Percentiles rank a stretch among this genome's conserved stretches.
phyloP scores from a whole-genome alignment of 2,888 invertebrate genomes.

The Melangyna quadrimaculata region DNA sequence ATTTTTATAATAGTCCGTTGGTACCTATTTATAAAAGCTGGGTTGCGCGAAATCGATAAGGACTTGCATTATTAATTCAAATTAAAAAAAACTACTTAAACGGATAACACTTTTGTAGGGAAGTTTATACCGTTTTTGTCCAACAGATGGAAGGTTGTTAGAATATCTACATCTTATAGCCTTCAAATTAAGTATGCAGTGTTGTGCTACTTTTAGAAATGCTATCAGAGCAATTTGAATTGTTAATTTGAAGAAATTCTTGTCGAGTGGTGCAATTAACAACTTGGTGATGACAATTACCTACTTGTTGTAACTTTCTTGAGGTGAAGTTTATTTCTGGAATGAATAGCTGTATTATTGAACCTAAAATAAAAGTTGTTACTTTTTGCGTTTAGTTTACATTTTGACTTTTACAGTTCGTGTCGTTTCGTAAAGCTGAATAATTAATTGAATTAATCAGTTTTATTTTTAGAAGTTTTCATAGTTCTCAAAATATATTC shows the following conservation, averaged over 20 bases:
- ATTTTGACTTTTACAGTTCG: not conserved
- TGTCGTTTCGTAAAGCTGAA: not conserved
- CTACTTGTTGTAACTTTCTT: conserved; percentile 17
- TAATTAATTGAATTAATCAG: not conserved
- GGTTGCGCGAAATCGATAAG: conserved; percentile 47
- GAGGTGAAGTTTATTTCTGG: not conserved
- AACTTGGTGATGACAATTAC: not conserved
- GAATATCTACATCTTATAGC: not conserved
- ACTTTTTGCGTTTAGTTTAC: not conserved
- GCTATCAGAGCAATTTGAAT: conserved; percentile 45
- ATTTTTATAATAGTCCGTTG: conserved; percentile 22
- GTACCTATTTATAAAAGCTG: conserved; percentile 25
- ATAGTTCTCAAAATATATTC: too few species aligned
- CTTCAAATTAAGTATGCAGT: conserved; percentile 49
- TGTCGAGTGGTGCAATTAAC: conserved; percentile 28
- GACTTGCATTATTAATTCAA: conserved; percentile 47
- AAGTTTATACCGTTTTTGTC: not conserved
- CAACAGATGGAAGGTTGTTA: conserved; percentile 23
- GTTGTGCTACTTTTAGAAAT: conserved; percentile 68
- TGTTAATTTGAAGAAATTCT: conserved; percentile 44
- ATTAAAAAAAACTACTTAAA: not conserved
- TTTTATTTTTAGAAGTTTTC: too few species aligned
- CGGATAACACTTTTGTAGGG: not conserved
- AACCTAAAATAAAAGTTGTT: not conserved
- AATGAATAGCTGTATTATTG: not conserved